Base-by-base conservation (phyloP, 2,113 vertebrate genomes). In the Cromileptes altivelis region DNA sequence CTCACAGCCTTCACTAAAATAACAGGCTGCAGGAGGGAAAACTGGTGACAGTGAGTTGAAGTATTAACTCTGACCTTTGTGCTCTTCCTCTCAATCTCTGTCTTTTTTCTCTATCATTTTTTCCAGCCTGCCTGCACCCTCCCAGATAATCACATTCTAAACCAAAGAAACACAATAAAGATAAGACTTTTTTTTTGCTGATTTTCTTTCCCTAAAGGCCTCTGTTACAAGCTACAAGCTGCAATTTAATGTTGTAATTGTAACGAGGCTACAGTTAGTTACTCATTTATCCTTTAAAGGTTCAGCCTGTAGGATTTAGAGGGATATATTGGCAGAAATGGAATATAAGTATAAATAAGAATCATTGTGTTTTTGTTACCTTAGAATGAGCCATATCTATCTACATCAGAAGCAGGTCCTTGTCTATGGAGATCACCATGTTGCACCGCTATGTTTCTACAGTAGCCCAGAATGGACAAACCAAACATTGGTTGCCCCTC, bases 31-130 rank as follows among this genome's bases (percentile, higher is more conserved):
- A 19, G 64, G 18, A 55, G 71, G 27, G 55, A 76, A 75, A 72
- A 68, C 37, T 0, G 23, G 37, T 77, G 64, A 79, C 30, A 76
- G 60, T 64, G 33, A 76, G 71, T 60, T 82, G 52, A 90, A 86
- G 81, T 49, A 76, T 88, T 69, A 90, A 87, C 85, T 85, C 37
- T 82, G 85, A 89, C 89, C 89, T 90, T 70, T 82, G 74, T 25
- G 50, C 69, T 74, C 72, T 71, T 81, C 70, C 68, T 70, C 75
- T 86, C 72, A 75, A 57, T 84, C 68, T 61, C 13, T 69, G 45
- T 83, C 79, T 89, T 78, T 78, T 62, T 67, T 56, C 76, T 64
- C 50, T 57, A 27, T 67, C 1, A 10, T 67, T 74, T 68, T 81
- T 70, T 61, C 67, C 72, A 76, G 42, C 62, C 6, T 17, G 45